Evolutionary conservation across 2,888 invertebrate genomes (phyloP), one percentile per base, ranked within the genome.

Genomic region (Pyrrhosoma nymphula): DNA sequence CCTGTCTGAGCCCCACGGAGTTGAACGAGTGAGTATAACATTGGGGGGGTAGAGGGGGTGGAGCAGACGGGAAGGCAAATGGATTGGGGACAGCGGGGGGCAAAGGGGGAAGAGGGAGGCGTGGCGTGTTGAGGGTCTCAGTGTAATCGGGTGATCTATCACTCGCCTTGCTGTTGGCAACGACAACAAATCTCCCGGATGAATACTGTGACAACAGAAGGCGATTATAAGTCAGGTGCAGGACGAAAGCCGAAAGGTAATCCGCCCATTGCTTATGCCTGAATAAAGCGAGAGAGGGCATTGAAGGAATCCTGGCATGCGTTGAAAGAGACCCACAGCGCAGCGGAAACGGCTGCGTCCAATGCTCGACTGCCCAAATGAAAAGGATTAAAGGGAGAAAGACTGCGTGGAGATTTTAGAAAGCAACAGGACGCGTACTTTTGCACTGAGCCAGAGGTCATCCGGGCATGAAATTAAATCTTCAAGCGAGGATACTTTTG

Each of bases 191-290:
- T 69, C 69, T n/a, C n/a, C n/a, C n/a, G 69, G 69, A 69, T 14
- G 69, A n/a, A 69, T n/a, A 23, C 69, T n/a, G n/a, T 69, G 69
- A 69, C 69, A n/a, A 69, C n/a, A 26, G 26, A 69, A n/a, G 69
- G n/a, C 69, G 69, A 26, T 69, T n/a, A 69, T n/a, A n/a, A 69
- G 69, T 69, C 69, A 69, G 69, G 69, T 69, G 69, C 69, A 69
- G 69, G n/a, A 69, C 26, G 69, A 69, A 69, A 69, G 69, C 69
- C 69, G n/a, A n/a, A n/a, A 69, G 69, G 69, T 69, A 69, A 69
- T 26, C 69, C n/a, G 69, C 6, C 69, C 69, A 69, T 69, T 69
- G 14, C n/a, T 69, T n/a, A 69, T 14, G 69, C 69, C 26, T 69
- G 26, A n/a, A 69, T n/a, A 69, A 20, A 20, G 14, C 69, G 26